These are phyloP conservation scores for Rosalia funebris DNA, from an alignment of 2,888 invertebrate genomes.

Conservation along the genomic window DNA sequence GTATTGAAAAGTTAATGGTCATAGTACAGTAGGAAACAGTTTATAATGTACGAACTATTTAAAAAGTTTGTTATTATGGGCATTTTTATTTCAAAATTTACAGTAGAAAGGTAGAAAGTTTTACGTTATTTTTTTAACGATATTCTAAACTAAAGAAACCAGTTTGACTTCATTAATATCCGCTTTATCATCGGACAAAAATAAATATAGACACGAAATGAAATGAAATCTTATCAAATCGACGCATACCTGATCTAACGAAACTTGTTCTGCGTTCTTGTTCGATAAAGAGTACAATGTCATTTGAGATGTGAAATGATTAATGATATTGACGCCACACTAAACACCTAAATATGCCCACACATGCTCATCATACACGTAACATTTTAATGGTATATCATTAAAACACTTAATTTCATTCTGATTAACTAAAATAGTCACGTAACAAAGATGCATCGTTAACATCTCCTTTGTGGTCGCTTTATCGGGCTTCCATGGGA, in stretches of 20 bases:
- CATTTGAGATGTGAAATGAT: slow-evolving; percentile 25
- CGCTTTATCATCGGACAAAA: neutral
- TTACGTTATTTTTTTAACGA: too few relatives aligned
- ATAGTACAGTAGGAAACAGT: too few relatives aligned
- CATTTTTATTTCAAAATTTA: too few relatives aligned
- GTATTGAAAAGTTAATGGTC: too few relatives aligned
- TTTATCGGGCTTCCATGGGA: slow-evolving; percentile 10
- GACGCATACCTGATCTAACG: slow-evolving; percentile 5
- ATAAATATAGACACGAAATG: slow-evolving; percentile 1
- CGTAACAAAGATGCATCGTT: slow-evolving; percentile 32
- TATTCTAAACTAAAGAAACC: too few relatives aligned
- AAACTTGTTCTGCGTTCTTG: slow-evolving; percentile 6
- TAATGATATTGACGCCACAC: slow-evolving; percentile 27
- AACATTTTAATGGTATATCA: slow-evolving; percentile 26
- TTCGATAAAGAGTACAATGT: slow-evolving; percentile 24
- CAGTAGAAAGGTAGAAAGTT: too few relatives aligned
- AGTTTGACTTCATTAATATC: neutral
- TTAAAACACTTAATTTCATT: slow-evolving; percentile 34
- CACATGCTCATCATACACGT: slow-evolving; percentile 27
- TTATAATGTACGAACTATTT: too few relatives aligned
- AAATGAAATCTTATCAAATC: slow-evolving; percentile 1
- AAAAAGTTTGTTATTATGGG: too few relatives aligned
- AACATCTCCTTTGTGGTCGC: slow-evolving; percentile 25
- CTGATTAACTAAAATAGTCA: slow-evolving; percentile 36
- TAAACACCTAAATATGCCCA: slow-evolving; percentile 33